A percentile compares a stretch with the other conserved stretches of the same genome.
phyloP scores from a whole-genome alignment of 2,113 vertebrate species.

The Variabilichromis moorii region DNA sequence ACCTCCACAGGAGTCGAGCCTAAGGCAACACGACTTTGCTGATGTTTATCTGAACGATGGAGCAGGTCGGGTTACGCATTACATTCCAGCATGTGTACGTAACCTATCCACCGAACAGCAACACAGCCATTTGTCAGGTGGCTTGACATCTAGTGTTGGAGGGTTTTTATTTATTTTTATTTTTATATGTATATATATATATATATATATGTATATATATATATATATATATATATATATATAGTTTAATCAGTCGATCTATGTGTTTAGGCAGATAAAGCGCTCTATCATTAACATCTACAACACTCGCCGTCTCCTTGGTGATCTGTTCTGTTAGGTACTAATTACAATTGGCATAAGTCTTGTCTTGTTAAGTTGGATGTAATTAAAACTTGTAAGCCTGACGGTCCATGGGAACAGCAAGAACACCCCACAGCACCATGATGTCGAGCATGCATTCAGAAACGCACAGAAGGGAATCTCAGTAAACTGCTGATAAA shows the following conservation, averaged over 20 bases:
- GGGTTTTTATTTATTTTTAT: accelerated
- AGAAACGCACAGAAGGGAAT: neutral
- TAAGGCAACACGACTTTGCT: neutral
- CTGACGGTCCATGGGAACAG: neutral
- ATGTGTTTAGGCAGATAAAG: neutral
- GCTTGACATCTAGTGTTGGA: neutral
- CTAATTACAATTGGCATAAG: neutral
- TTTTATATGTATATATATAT: neutral
- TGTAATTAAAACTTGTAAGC: neutral
- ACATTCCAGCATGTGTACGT: conserved; percentile 24
- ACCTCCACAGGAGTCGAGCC: conserved; percentile 21
- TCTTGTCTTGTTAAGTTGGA: neutral
- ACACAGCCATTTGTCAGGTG: neutral
- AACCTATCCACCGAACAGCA: neutral
- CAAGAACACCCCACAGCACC: neutral
- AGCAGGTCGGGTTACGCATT: conserved; percentile 10
- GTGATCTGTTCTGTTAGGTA: neutral
- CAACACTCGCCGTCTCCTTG: neutral
- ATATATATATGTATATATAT: neutral
- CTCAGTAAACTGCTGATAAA: neutral
- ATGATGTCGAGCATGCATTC: neutral
- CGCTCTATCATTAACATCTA: neutral
- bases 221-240: neutral
- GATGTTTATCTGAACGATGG: conserved; percentile 9
- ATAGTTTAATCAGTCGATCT: neutral